These are phyloP conservation scores for Tetraneura akinire DNA, from an alignment of 1,140 invertebrate genomes.

Conservation along the genomic window DNA sequence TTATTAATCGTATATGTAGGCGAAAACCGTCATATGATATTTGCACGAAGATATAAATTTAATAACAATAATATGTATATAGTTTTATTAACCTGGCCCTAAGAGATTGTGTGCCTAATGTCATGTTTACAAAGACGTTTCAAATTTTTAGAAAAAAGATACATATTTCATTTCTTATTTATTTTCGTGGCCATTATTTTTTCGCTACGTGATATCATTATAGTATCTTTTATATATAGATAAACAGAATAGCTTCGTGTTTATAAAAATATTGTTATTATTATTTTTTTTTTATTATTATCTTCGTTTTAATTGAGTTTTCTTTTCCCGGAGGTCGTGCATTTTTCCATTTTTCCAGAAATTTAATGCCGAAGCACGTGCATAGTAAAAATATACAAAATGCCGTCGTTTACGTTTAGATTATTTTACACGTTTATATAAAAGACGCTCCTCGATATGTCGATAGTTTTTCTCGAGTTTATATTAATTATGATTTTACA, in stretches of 20 bases:
- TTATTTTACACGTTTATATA: no score
- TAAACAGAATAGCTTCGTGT: slow-evolving; percentile 17
- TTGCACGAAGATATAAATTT: neutral
- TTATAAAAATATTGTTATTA: no score
- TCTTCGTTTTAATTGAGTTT: slow-evolving; percentile 34
- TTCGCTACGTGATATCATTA: slow-evolving; percentile 42
- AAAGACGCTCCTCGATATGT: neutral
- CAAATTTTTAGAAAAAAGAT: slow-evolving; percentile 28
- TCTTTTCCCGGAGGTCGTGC: neutral
- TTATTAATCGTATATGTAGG: neutral
- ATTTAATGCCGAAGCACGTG: neutral
- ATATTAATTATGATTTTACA: neutral
- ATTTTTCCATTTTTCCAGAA: slow-evolving; percentile 2
- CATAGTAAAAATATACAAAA: neutral
- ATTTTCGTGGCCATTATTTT: slow-evolving; percentile 1
- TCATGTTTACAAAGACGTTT: neutral
- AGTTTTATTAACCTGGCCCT: neutral
- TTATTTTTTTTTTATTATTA: neutral
- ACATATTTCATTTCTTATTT: neutral
- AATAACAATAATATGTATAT: neutral
- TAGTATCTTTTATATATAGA: slow-evolving; percentile 15
- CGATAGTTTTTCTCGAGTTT: neutral
- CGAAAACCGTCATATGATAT: neutral
- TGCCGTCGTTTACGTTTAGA: no score
- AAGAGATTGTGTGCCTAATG: slow-evolving; percentile 24